Percentiles rank a stretch among this genome's conserved stretches.
Conservation (phyloP, 2,888 invertebrate genomes). For the Coenonympha glycerion region DNA sequence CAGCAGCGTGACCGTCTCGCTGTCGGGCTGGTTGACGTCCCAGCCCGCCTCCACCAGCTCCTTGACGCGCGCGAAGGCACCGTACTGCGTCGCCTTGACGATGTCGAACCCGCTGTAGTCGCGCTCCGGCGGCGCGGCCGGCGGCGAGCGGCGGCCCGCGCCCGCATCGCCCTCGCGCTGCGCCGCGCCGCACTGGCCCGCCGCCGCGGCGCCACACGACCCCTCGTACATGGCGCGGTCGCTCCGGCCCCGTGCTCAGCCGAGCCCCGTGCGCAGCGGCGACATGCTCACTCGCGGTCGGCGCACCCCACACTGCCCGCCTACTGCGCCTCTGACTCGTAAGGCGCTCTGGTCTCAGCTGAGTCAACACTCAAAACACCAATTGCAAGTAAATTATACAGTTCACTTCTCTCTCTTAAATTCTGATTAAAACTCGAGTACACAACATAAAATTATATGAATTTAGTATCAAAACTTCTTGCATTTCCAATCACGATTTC, state of each 20-base stretch:
- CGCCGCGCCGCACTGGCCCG: conserved; percentile 78
- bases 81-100: conserved; percentile 97
- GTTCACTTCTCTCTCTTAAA: no score
- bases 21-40: conserved; percentile 95
- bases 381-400: no score
- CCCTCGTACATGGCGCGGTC: conserved; percentile 78
- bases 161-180: conserved; percentile 78
- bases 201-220: conserved; percentile 82
- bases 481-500: no score
- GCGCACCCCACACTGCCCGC: background rate
- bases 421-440: no score
- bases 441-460: no score
- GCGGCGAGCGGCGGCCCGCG: conserved; percentile 78
- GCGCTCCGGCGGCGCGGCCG: conserved; percentile 74
- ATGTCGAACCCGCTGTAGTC: conserved; percentile 92
- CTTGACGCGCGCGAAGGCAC: conserved; percentile 86
- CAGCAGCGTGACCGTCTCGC: conserved; percentile 96
- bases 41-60: conserved; percentile 94
- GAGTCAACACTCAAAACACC: no score
- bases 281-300: background rate
- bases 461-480: no score
- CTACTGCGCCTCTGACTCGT: no score
- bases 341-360: no score
- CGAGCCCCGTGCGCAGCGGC: background rate
- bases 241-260: background rate